Evolutionary conservation across 2,113 vertebrate genomes (phyloP), one percentile per base, ranked within the genome.

Genomic region (Melanerpes formicivorus): DNA sequence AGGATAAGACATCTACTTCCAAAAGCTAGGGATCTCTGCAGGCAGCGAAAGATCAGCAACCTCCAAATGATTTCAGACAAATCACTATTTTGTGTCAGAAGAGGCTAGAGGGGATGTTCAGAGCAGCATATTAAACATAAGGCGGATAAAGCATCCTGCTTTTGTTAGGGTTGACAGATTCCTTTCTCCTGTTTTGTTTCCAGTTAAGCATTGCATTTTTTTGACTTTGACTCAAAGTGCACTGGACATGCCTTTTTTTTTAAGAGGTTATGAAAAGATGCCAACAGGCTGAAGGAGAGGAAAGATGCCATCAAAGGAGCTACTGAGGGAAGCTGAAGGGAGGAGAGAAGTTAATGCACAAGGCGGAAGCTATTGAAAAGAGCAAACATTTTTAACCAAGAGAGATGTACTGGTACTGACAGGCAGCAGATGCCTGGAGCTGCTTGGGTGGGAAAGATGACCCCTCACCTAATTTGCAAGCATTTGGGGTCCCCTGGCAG

Each of bases 101-200:
- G 82, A 91, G 77, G 78, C 84, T 88, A 83, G 76, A 93, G 79
- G 83, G 83, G 62, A 93, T 92, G 84, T 86, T 96, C 76, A 74
- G 93, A 88, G 78, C 50, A 83, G 87, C 80, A 78, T 88, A 86
- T 80, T 77, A 95, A 95, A 84, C 40, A 70, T n/a, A 71, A 89
- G 75, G 40, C 58, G 84, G 77, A 64, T 54, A 77, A 90, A 84
- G 18, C 42, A 75, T 79, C 40, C 76, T 54, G 22, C 22, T 27
- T 3, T 13, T 62, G 26, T 34, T 21, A 59, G 48, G 11, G 21
- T 8, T 90, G 76, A 59, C 64, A 76, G 55, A 84, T 84, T 71
- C 48, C 72, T 84, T 69, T 63, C 27, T 76, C 30, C 40, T 62
- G 4, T 59, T 87, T 83, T 71, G 52, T 78, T 90, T 44, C 46